Base-by-base conservation (phyloP, 2,797 vertebrate species). In the Channallabes apus region DNA sequence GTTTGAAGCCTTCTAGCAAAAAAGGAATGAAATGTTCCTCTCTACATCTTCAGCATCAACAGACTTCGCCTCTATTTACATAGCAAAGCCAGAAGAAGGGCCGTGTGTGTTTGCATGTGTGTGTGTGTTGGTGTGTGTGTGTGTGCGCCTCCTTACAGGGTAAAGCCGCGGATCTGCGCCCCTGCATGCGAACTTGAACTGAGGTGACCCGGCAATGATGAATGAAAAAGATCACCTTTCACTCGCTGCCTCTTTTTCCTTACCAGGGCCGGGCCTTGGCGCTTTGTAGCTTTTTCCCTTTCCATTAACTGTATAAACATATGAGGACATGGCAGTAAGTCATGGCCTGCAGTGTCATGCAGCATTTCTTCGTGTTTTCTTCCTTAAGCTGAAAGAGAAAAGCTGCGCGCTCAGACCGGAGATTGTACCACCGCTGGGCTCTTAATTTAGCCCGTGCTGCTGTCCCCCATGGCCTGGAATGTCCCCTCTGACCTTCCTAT, bases 381-480 rank as follows among this genome's bases (percentile, higher is more conserved):
- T 73, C 54, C 69, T 80, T 77, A 20, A 41, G 71, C 58, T 67
- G 59, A 72, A 84, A 64, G 68, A 65, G 59, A 83, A 78, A 86
- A 68, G 59, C 85, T 29, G 67, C 29, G 65, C 15, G 68, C 24
- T 80, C 56, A 65, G 68, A 83, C 56, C 51, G 91, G 89, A 65
- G 82, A 89, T 88, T 90, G 89, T 89, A 89, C 89, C 91, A 93
- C 91, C 92, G 89, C 90, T 88, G 90, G 90, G 91, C 89, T 94
- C 94, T 93, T 94, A 94, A 94, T 95, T 94, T 95, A 95, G 94
- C 93, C 93, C 90, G 6, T 88, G 91, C 92, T 88, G 93, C 91
- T 88, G 90, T 91, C 92, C 91, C 92, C 93, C 93, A 94, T 94
- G 91, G 92, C 90, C 94, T 93, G 92, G 94, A 94, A 94, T 94